phyloP scores from a whole-genome alignment of 2,888 invertebrate species.

The Axea sp. region DNA sequence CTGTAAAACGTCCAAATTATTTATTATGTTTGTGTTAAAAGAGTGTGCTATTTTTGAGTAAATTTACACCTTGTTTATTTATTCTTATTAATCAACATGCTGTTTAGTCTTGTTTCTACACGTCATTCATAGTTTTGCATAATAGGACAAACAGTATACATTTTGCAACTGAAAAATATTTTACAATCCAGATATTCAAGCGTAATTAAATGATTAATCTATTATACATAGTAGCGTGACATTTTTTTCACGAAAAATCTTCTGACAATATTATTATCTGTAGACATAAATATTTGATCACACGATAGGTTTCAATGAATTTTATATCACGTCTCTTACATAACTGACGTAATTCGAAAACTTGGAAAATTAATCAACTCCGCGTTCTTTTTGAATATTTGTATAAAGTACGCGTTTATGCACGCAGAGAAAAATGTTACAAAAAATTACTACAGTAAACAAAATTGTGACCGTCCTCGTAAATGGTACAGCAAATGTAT shows the following conservation, averaged over 20 bases:
- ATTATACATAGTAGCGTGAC: constrained; percentile 6
- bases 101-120: too few species aligned
- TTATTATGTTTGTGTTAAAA: too few species aligned
- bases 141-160: too few species aligned
- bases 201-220: constrained; percentile 16
- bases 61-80: not conserved
- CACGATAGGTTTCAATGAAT: constrained; percentile 15
- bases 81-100: too few species aligned
- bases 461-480: too few species aligned
- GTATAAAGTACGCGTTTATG: constrained; percentile 3
- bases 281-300: constrained; percentile 20
- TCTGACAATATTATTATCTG: constrained; percentile 14
- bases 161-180: too few species aligned
- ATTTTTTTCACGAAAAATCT: constrained; percentile 1
- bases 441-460: too few species aligned
- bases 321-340: constrained; percentile 4
- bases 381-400: constrained; percentile 16
- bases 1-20: too few species aligned
- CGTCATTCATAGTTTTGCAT: too few species aligned
- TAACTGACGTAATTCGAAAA: constrained; percentile 8
- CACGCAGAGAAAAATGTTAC: too few species aligned
- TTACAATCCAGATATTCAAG: constrained; percentile 3
- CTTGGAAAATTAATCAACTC: constrained; percentile 11
- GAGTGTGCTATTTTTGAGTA: too few species aligned
- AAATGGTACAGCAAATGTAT: too few species aligned